Evolutionary conservation across 2,113 vertebrate genomes (phyloP), one percentile per base, ranked within the genome.

Genomic region (Aleadryas rufinucha): DNA sequence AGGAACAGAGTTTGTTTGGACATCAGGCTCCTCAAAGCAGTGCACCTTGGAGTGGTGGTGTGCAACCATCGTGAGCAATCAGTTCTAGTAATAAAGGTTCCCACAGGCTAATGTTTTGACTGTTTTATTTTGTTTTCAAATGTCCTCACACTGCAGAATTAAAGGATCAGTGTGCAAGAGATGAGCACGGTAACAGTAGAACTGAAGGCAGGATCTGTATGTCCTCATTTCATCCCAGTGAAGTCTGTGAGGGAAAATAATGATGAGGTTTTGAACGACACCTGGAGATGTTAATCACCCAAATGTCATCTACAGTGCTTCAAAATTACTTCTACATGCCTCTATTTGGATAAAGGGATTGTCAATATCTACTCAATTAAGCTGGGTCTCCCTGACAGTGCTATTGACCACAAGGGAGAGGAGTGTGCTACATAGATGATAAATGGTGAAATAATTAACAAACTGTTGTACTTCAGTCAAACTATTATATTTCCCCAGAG

Each of bases 351-450:
- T 75, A 92, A 87, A 82, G 63, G 47, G 49, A 54, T 64, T 5
- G 3, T 89, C 95, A 68, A 91, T 95, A 87, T 52, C 52, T 81
- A 66, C 50, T 88, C 83, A 87, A 44, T 92, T 93, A 92, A 90
- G 31, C n/a, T 66, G 49, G 54, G 39, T 92, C 72, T 84, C 83
- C 1, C 16, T 87, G 83, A 60, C 39, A 26, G 33, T 54, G 28
- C 52, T 92, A 37, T 87, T 95, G 95, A 92, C 86, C 61, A 60
- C 26, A 64, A 70, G 20, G 33, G 61, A 95, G 47, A 22, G 31
- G 39, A 84, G 24, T n/a, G 68, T 84, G 42, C 27, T 84, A 21
- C 1, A 8, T 13, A n/a, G 71, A 74, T 68, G 65, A 79, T 66
- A 88, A 90, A 93, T 60, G 64, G 45, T 77, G 30, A 65, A 78